phyloP scores from a whole-genome alignment of 1,140 invertebrate genomes.

The Drosophila azteca region DNA sequence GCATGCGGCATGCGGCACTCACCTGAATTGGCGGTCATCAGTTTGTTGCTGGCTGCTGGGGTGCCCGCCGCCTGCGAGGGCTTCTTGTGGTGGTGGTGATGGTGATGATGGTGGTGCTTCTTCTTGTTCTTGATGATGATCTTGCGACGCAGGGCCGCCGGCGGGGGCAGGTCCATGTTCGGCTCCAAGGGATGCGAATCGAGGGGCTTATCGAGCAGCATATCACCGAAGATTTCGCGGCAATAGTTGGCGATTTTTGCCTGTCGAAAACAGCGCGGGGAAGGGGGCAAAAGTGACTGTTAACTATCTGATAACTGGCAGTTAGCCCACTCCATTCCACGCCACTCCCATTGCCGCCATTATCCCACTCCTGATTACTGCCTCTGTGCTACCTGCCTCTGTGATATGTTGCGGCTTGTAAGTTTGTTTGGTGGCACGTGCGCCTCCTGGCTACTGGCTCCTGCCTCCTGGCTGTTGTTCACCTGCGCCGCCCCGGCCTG shows the following conservation, averaged over 20 bases:
- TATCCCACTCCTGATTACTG: neutral
- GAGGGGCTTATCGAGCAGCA: slow-evolving; percentile 94
- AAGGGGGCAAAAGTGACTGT: neutral
- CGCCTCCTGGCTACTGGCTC: neutral
- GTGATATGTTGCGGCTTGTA: slow-evolving; percentile 33
- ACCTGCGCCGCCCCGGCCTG: slow-evolving; percentile 9
- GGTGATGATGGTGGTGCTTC: slow-evolving; percentile 94
- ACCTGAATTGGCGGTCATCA: slow-evolving; percentile 81
- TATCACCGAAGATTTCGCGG: slow-evolving; percentile 96
- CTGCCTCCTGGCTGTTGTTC: neutral
- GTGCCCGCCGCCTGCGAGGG: slow-evolving; percentile 46
- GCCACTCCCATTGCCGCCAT: too few species aligned
- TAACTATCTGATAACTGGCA: slow-evolving; percentile 7
- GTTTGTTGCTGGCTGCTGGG: slow-evolving; percentile 68
- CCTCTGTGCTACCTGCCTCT: neutral
- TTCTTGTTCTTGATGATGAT: slow-evolving; percentile 99
- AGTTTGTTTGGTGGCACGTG: slow-evolving; percentile 37
- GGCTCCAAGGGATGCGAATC: slow-evolving; percentile 92
- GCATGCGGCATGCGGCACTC: slow-evolving; percentile 23
- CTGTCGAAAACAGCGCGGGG: slow-evolving; percentile 75
- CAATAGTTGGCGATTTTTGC: slow-evolving; percentile 99
- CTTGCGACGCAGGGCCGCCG: slow-evolving; percentile 92
- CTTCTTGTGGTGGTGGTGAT: slow-evolving; percentile 86
- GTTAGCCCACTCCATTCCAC: neutral
- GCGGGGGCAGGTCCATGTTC: slow-evolving; percentile 93